Evolutionary conservation across 2,888 invertebrate species (phyloP), one percentile per base, ranked within the genome.

Genomic region (Amphiduros pacificus): DNA sequence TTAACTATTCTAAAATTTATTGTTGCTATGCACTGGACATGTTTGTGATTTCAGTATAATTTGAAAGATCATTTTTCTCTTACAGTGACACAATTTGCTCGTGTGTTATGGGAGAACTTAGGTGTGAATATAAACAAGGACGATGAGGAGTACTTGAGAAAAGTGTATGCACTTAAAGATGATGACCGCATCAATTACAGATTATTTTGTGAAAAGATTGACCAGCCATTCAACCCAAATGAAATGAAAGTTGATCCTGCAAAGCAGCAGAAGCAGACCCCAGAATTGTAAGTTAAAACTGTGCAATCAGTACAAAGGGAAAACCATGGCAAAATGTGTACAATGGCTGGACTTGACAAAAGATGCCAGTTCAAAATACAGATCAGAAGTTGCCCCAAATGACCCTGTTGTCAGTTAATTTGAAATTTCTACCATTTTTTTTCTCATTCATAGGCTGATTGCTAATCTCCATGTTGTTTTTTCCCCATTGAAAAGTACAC

Each of bases 41-140:
- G 9, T 49, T n/a, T n/a, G n/a, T n/a, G n/a, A n/a, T n/a, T n/a
- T n/a, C n/a, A n/a, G n/a, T n/a, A n/a, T n/a, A n/a, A n/a, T n/a
- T n/a, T n/a, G n/a, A n/a, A n/a, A n/a, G n/a, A n/a, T n/a, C n/a
- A n/a, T 22, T 54, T 31, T 51, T 50, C 14, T 54, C 55, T 65
- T 71, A n/a, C 68, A 82, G 82, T 68, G 17, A 72, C 75, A 17
- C 82, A 82, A 64, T 82, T 82, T 68, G 79, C 79, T 59, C 72
- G 82, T 58, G 77, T 79, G 57, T 67, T 82, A 29, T 80, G 80
- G 76, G 74, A 77, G 55, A 80, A 81, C 44, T 62, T 82, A 11
- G 77, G 77, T 14, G 51, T 82, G 20, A 73, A 77, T 60, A 64
- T 82, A 22, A 69, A 64, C 9, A 68, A 68, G 41, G 77, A 77